Evolutionary conservation across 2,888 invertebrate species (phyloP), one percentile per base, ranked within the genome.

Genomic region (Dicyrtomina minuta): DNA sequence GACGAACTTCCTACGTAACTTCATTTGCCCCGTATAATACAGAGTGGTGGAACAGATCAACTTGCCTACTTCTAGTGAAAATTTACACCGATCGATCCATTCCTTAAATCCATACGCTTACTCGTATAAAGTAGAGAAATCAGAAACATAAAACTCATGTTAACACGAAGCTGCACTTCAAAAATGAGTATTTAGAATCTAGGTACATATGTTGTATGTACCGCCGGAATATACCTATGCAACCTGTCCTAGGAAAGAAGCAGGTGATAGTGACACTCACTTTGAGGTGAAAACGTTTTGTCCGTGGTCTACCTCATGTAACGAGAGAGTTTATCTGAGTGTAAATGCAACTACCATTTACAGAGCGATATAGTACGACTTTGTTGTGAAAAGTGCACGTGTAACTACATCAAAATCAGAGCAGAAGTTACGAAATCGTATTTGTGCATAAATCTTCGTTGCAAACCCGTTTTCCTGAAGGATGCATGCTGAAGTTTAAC

Each of bases 391-490:
- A 33, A 8, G 8, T 33, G n/a, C n/a, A n/a, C n/a, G n/a, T n/a
- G n/a, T n/a, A 33, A 3, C 33, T 33, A 8, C 33, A 3, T 33
- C 8, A 3, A 33, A 33, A 33, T 33, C 4, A 33, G 33, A 33
- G 8, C 33, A 33, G 33, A 33, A 3, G 33, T 33, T 3, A 33
- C 33, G n/a, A n/a, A n/a, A n/a, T n/a, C n/a, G n/a, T 33, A 33
- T 33, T 5, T 8, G 33, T 33, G 33, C 33, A 46, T 46, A 15
- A 20, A 49, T 49, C 49, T 26, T 33, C 39, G 41, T 39, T 53
- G 20, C 2, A 53, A 64, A 53, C 27, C 33, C 13, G 64, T 64
- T 64, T 64, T 60, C 39, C 53, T 20, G 33, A 64, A 53, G 64
- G 39, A 64, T 53, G 53, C 51, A 53, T 64, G 58, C 41, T 27